Percentiles rank a stretch among this genome's conserved stretches.
phyloP scores from a whole-genome alignment of 2,113 vertebrate species.

The Bos javanicus region DNA sequence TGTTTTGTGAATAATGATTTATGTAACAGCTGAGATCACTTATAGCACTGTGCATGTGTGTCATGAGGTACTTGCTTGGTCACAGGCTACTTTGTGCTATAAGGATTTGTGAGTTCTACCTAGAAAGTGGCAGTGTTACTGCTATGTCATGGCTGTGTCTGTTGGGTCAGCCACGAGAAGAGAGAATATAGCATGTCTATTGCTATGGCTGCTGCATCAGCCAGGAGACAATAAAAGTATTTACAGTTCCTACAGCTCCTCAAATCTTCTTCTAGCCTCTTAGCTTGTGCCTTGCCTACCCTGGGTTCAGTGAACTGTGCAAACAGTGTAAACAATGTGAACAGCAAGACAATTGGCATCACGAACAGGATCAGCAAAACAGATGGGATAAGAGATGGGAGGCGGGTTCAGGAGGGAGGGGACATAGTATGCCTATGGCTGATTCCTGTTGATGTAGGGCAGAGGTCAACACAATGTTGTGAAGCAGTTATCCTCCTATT shows the following conservation, averaged over 20 bases:
- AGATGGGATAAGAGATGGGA: neutral
- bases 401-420: neutral
- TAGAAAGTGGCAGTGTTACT: neutral
- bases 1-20: neutral
- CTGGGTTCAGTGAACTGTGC: neutral
- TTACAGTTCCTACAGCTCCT: neutral
- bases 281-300: neutral
- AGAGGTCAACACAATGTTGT: neutral
- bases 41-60: neutral
- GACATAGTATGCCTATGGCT: neutral
- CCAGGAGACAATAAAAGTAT: neutral
- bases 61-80: neutral
- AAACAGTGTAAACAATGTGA: neutral
- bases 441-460: neutral
- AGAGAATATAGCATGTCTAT: neutral
- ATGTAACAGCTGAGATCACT: neutral
- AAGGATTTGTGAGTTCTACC: neutral
- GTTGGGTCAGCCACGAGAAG: neutral
- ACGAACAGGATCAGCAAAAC: neutral
- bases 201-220: neutral
- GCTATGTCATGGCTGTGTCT: neutral
- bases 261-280: neutral
- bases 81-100: neutral
- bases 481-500: neutral
- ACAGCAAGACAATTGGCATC: neutral